A percentile compares a stretch with the other conserved stretches of the same genome.
Conservation (phyloP, 2,797 vertebrate species). For the Otus scops region DNA sequence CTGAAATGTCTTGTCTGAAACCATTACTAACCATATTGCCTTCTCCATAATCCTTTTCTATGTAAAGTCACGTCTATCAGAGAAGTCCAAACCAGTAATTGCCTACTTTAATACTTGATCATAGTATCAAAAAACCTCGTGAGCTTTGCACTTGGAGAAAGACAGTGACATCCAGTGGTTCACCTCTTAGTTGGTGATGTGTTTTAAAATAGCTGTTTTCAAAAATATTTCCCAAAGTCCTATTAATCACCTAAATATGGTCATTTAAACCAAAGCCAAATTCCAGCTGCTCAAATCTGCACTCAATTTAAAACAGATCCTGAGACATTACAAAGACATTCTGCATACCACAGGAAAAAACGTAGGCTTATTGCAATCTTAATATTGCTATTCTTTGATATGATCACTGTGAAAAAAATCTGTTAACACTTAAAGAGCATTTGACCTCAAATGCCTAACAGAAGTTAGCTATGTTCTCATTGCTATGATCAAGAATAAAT, state of each 20-base stretch:
- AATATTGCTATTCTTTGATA: not conserved
- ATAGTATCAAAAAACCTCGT: not conserved
- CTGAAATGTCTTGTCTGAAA: not conserved
- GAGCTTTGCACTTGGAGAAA: not conserved
- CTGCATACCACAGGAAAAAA: not conserved
- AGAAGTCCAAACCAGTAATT: not conserved
- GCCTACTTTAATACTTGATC: not conserved
- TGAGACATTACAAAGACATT: not conserved
- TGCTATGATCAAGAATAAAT: not conserved
- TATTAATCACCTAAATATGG: not conserved
- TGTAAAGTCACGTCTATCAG: rapidly evolving
- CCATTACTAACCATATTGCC: not conserved
- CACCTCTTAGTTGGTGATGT: not conserved
- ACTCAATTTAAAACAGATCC: not conserved
- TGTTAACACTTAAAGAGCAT: not conserved
- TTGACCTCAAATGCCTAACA: not conserved
- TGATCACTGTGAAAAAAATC: not conserved
- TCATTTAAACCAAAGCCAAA: not conserved
- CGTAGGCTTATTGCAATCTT: not conserved
- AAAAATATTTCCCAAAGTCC: not conserved
- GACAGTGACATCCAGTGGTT: conserved; percentile 3
- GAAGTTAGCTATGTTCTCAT: not conserved
- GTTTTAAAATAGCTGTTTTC: not conserved
- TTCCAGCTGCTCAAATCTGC: not conserved
- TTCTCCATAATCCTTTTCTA: not conserved